Evolutionary conservation across 2,888 invertebrate species (phyloP).

Genomic region (Antitype chi): DNA sequence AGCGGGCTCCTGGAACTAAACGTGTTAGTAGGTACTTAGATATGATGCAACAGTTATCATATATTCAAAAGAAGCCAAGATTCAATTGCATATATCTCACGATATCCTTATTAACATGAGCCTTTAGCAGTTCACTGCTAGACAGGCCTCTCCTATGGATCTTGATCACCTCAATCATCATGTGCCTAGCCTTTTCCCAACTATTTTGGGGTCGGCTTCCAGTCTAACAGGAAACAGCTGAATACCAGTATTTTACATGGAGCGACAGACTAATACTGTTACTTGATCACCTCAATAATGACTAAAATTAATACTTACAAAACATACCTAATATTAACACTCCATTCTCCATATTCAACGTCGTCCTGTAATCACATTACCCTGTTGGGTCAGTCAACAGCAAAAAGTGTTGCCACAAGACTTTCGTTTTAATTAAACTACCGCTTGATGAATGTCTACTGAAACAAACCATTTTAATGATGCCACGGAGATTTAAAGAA

Average conservation of each 20-base stretch:
- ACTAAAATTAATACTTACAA: not conserved
- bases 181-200: too few relatives aligned
- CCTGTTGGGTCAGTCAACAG: conserved; percentile 72
- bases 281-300: too few relatives aligned
- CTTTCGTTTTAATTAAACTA: conserved; percentile 79
- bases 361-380: conserved; percentile 66
- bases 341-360: conserved; percentile 40
- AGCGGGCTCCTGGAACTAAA: too few relatives aligned
- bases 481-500: conserved; percentile 65
- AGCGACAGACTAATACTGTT: too few relatives aligned
- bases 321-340: not conserved
- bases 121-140: not conserved
- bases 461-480: conserved; percentile 76
- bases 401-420: conserved; percentile 71
- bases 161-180: too few relatives aligned
- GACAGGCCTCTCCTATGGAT: not conserved
- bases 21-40: too few relatives aligned
- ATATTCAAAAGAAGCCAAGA: too few relatives aligned
- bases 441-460: conserved; percentile 75
- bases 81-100: not conserved
- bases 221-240: too few relatives aligned
- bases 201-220: too few relatives aligned
- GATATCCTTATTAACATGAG: not conserved
- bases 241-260: too few relatives aligned
- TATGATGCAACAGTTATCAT: too few relatives aligned